These are phyloP conservation scores for Syngnathus rostellatus DNA, from an alignment of 2,797 vertebrate genomes.

Conservation along the genomic window DNA sequence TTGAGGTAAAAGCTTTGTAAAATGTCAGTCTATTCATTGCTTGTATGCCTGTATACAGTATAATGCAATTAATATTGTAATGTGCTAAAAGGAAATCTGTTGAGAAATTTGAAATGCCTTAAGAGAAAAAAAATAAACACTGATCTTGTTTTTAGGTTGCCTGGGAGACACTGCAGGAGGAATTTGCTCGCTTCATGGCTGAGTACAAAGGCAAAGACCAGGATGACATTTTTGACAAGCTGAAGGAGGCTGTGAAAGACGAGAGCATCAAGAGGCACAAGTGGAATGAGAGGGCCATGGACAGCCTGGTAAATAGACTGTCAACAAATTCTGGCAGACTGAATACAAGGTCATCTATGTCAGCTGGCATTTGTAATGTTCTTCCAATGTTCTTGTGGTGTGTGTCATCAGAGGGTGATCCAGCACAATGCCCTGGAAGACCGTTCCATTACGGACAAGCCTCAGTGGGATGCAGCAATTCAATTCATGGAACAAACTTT, in stretches of 20 bases:
- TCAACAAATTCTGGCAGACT: constrained; percentile 8
- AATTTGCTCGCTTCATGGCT: constrained; percentile 96
- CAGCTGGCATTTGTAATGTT: background rate
- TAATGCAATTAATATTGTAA: background rate
- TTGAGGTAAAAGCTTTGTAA: constrained; percentile 76
- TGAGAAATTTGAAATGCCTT: no score
- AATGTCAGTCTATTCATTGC: background rate
- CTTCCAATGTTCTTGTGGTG: constrained; percentile 15
- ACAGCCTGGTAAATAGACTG: constrained; percentile 82
- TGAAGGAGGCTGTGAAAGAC: constrained; percentile 95
- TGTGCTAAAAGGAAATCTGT: no score
- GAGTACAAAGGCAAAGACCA: constrained; percentile 94
- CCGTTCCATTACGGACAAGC: constrained; percentile 94
- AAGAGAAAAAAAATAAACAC: no score
- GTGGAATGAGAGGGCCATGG: constrained; percentile 93
- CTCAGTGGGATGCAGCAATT: constrained; percentile 97
- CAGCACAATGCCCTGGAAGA: constrained; percentile 97
- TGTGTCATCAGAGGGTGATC: constrained; percentile 81
- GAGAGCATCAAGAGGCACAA: constrained; percentile 95
- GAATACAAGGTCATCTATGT: background rate
- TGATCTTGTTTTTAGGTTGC: constrained; percentile 75
- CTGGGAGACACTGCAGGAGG: constrained; percentile 95
- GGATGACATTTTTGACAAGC: constrained; percentile 96
- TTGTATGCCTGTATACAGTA: background rate
- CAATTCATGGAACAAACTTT: constrained; percentile 98